These are phyloP conservation scores for Athetis lepigone DNA, from an alignment of 2,888 invertebrate species.

Conservation along the genomic window DNA sequence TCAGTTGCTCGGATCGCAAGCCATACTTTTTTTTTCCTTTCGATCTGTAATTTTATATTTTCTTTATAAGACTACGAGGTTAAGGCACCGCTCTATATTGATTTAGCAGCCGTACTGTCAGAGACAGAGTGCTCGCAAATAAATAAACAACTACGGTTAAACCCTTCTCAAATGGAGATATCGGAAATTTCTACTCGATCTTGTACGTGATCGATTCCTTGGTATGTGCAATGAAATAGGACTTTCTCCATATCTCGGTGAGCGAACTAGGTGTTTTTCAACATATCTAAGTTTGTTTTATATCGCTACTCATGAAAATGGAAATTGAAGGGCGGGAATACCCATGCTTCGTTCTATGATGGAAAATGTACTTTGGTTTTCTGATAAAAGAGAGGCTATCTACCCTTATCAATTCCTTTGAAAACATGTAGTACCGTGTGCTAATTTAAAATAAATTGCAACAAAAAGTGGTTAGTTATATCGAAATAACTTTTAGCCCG, in stretches of 20 bases:
- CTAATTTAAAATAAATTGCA: conserved; percentile 2
- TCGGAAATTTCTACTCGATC: conserved; percentile 50
- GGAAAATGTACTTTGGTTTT: conserved; percentile 23
- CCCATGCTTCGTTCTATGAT: conserved; percentile 23
- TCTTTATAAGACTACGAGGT: conserved; percentile 57
- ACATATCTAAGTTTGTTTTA: conserved; percentile 25
- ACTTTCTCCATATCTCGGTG: conserved; percentile 19
- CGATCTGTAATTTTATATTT: conserved; percentile 66
- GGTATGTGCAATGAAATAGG: conserved; percentile 45
- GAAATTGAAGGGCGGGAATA: conserved; percentile 47
- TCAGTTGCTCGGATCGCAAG: conserved; percentile 56
- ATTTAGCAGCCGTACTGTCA: conserved; percentile 54
- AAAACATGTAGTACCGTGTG: not conserved
- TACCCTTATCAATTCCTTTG: conserved; percentile 30
- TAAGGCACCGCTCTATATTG: conserved; percentile 59
- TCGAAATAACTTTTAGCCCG: not conserved
- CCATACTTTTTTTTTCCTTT: conserved; percentile 54
- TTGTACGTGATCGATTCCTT: conserved; percentile 42
- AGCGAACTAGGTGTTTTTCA: conserved; percentile 44
- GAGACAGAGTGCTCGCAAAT: conserved; percentile 45
- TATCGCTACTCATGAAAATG: conserved; percentile 49
- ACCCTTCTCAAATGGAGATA: conserved; percentile 56
- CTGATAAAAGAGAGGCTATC: conserved; percentile 23
- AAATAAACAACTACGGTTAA: conserved; percentile 46
- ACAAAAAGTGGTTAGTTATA: not conserved